Percentiles rank a stretch among this genome's conserved stretches.
phyloP scores from a whole-genome alignment of 2,113 vertebrate genomes.

The Bostrychus sinensis region DNA sequence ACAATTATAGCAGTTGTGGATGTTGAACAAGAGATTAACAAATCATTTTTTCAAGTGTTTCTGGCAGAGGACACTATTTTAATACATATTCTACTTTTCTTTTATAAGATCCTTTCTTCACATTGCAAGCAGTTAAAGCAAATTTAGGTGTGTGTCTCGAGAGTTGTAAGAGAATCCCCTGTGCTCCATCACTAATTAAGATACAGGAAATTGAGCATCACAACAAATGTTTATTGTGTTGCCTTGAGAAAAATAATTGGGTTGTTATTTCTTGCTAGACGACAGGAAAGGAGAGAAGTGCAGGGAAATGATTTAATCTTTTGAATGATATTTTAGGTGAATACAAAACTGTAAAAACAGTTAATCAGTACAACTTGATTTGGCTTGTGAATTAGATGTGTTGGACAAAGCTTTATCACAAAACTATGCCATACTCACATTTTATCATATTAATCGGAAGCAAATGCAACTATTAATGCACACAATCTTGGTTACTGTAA shows the following conservation, averaged over 20 bases:
- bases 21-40: too few species aligned
- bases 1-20: constrained; percentile 7
- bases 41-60: not conserved
- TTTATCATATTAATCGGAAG: not conserved
- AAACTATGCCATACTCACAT: not conserved
- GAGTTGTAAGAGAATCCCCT: constrained; percentile 23
- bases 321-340: too few species aligned
- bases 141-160: constrained; percentile 23
- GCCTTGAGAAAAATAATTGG: constrained; percentile 35
- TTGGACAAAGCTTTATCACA: constrained; percentile 1
- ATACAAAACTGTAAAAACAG: too few species aligned
- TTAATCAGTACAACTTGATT: too few species aligned
- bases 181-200: constrained; percentile 45
- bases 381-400: not conserved
- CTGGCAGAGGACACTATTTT: not conserved
- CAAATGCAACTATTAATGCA: not conserved
- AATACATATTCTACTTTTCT: constrained; percentile 10
- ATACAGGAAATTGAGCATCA: constrained; percentile 24
- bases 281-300: constrained; percentile 1
- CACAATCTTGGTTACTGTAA: too few species aligned
- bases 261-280: constrained; percentile 34
- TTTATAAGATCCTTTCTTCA: constrained; percentile 10
- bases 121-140: constrained; percentile 19
- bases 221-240: constrained; percentile 32
- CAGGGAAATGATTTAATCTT: constrained; percentile 43